A percentile compares a stretch with the other conserved stretches of the same genome.
phyloP scores from a whole-genome alignment of 2,888 invertebrate genomes.

The Zonitis immaculata region DNA sequence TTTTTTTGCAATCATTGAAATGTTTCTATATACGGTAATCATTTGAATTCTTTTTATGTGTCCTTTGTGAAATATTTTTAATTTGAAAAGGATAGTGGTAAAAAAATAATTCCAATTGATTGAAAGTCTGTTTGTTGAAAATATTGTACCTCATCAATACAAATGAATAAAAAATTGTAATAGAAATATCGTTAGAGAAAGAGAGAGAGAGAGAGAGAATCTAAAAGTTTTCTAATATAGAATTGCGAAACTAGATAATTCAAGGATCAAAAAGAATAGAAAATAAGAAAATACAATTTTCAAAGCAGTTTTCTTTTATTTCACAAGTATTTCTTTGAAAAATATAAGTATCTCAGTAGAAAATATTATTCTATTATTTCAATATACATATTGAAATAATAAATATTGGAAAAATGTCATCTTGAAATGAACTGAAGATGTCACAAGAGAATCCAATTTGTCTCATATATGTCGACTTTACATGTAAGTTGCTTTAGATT shows the following conservation, averaged over 20 bases:
- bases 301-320: too few species aligned
- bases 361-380: neutral
- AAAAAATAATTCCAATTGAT: too few species aligned
- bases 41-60: neutral
- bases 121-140: too few species aligned
- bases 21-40: too few species aligned
- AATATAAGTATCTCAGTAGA: too few species aligned
- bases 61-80: neutral
- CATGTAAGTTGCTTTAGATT: neutral
- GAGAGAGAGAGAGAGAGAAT: too few species aligned
- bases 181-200: too few species aligned
- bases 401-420: neutral
- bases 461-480: neutral
- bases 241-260: neutral
- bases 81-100: too few species aligned
- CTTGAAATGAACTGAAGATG: neutral
- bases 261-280: neutral
- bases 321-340: too few species aligned
- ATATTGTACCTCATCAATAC: too few species aligned
- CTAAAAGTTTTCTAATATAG: neutral
- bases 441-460: slow-evolving; percentile 5
- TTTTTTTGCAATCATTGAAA: too few species aligned
- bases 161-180: too few species aligned
- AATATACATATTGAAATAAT: neutral
- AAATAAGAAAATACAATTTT: neutral